Evolutionary conservation across 2,113 vertebrate genomes (phyloP).

Genomic region (Notarius lentiginosus): DNA sequence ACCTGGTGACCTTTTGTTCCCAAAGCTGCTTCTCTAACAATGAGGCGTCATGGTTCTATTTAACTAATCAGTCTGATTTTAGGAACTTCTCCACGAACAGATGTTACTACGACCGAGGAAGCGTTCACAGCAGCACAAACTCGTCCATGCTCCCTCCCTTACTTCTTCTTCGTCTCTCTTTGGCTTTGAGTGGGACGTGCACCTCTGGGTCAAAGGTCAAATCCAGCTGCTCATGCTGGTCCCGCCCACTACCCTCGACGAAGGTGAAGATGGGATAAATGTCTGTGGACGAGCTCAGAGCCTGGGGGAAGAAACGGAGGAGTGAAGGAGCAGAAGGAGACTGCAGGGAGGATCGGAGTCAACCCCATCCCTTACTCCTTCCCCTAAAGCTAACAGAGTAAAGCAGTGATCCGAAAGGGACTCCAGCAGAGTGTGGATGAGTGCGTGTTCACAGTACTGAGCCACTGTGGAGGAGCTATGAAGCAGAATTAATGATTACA

Average conservation of each 20-base stretch:
- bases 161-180: slow-evolving; percentile 47
- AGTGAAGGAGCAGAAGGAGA: background rate
- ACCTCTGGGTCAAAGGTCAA: slow-evolving; percentile 55
- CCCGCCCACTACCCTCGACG: slow-evolving; percentile 74
- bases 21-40: no score
- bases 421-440: background rate
- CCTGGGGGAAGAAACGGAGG: slow-evolving; percentile 62
- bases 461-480: background rate
- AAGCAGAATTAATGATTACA: background rate
- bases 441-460: background rate
- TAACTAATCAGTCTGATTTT: no score
- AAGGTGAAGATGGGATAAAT: slow-evolving; percentile 87
- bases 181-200: slow-evolving; percentile 58
- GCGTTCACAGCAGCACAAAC: slow-evolving; percentile 81
- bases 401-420: background rate
- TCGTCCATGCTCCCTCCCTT: slow-evolving; percentile 76
- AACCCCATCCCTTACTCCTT: background rate
- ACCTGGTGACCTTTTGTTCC: no score
- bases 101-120: background rate
- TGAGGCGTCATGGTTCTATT: no score
- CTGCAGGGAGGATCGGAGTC: background rate
- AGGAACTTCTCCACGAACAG: background rate
- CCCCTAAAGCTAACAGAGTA: background rate
- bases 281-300: slow-evolving; percentile 73
- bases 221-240: slow-evolving; percentile 63